phyloP scores from a whole-genome alignment of 2,113 vertebrate species.

The Balaeniceps rex region DNA sequence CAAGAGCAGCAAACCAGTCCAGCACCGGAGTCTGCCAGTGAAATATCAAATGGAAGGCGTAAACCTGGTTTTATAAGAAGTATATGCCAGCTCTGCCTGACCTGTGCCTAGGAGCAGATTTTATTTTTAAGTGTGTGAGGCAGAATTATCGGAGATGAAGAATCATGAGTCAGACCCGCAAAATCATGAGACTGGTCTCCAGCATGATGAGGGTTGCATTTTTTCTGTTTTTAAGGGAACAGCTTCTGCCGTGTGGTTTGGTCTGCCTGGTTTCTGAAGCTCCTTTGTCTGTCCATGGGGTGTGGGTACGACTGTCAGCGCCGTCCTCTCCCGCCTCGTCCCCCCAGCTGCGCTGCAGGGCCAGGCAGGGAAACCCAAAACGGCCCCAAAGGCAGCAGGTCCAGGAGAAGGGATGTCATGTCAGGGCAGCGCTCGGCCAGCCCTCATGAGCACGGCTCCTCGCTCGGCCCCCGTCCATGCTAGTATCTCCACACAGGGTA shows the following conservation, averaged over 20 bases:
- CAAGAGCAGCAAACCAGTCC: neutral
- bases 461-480: neutral
- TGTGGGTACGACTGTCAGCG: neutral
- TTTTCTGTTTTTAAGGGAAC: neutral
- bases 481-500: neutral
- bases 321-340: accelerated
- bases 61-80: neutral
- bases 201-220: neutral
- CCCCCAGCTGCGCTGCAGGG: neutral
- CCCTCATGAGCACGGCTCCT: neutral
- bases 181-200: neutral
- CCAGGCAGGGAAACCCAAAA: neutral
- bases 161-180: conserved; percentile 1
- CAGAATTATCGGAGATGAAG: neutral
- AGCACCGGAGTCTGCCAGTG: neutral
- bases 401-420: neutral
- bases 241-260: neutral
- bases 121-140: conserved; percentile 6
- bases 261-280: neutral
- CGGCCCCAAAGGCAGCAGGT: neutral
- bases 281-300: neutral
- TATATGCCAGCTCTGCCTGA: neutral
- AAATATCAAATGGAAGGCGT: neutral
- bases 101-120: neutral
- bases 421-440: neutral